Evolutionary conservation across 2,797 vertebrate genomes (phyloP).

Genomic region (Malacoctenus gilli): DNA sequence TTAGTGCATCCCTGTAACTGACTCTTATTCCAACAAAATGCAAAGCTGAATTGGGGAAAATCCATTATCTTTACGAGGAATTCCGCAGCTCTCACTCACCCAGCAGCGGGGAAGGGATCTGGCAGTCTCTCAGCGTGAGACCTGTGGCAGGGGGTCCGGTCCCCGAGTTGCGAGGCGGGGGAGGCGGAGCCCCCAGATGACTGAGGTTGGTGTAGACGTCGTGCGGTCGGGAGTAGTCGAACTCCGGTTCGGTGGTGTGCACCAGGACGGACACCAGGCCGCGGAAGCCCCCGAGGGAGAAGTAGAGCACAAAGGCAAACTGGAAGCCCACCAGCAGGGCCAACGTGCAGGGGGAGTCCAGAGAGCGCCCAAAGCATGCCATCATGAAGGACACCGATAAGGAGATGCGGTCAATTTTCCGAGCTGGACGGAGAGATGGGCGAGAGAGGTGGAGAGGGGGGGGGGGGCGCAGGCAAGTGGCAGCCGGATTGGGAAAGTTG

Average conservation of each 20-base stretch:
- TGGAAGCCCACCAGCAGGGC: slow-evolving; percentile 93
- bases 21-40: no score
- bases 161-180: slow-evolving; percentile 67
- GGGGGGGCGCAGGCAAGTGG: neutral
- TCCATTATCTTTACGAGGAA: no score
- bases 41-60: no score
- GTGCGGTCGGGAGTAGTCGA: slow-evolving; percentile 92
- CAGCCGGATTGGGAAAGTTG: slow-evolving; percentile 7
- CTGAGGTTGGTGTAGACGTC: slow-evolving; percentile 97
- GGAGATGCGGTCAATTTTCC: neutral
- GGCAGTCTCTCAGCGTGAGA: slow-evolving; percentile 83
- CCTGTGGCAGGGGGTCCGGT: slow-evolving; percentile 62
- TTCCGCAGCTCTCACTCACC: no score
- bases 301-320: slow-evolving; percentile 97
- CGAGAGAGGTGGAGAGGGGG: slow-evolving; percentile 7
- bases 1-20: no score
- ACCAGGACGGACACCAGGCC: slow-evolving; percentile 90
- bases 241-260: slow-evolving; percentile 83
- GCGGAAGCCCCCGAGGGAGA: slow-evolving; percentile 93
- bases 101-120: slow-evolving; percentile 88
- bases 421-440: slow-evolving; percentile 2
- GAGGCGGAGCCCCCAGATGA: slow-evolving; percentile 79
- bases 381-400: slow-evolving; percentile 56
- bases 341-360: slow-evolving; percentile 90
- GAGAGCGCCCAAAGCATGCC: slow-evolving; percentile 80